These are phyloP conservation scores for Slavum lentiscoides DNA, from an alignment of 2,888 invertebrate species.

Conservation along the genomic window DNA sequence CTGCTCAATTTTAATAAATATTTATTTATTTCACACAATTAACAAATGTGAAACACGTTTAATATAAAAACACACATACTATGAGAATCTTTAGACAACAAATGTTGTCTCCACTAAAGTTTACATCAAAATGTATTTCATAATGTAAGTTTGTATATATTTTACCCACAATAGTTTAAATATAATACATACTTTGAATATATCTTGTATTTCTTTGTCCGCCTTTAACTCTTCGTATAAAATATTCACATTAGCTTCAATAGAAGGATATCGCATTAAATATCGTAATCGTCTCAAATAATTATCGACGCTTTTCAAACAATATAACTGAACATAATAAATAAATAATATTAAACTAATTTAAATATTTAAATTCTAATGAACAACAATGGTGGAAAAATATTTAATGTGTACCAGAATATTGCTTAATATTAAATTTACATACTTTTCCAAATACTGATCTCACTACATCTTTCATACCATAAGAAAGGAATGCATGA, in stretches of 20 bases:
- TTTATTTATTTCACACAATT: no score
- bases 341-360: neutral
- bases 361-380: no score
- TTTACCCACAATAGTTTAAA: no score
- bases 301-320: constrained; percentile 41
- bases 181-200: constrained; percentile 32
- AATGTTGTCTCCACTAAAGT: no score
- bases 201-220: constrained; percentile 21
- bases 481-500: constrained; percentile 42
- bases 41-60: no score
- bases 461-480: constrained; percentile 43
- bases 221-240: neutral
- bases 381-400: no score
- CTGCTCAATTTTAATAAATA: no score
- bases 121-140: no score
- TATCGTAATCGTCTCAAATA: constrained; percentile 38
- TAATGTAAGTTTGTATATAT: no score
- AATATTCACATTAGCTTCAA: constrained; percentile 4
- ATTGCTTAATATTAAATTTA: neutral
- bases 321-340: constrained; percentile 14
- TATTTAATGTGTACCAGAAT: no score
- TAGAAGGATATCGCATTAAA: constrained; percentile 30
- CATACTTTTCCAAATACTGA: constrained; percentile 47
- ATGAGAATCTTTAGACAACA: no score
- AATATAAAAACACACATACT: no score